These are phyloP conservation scores for Scaptodrosophila lebanonensis DNA, from an alignment of 1,140 invertebrate genomes.

Conservation along the genomic window DNA sequence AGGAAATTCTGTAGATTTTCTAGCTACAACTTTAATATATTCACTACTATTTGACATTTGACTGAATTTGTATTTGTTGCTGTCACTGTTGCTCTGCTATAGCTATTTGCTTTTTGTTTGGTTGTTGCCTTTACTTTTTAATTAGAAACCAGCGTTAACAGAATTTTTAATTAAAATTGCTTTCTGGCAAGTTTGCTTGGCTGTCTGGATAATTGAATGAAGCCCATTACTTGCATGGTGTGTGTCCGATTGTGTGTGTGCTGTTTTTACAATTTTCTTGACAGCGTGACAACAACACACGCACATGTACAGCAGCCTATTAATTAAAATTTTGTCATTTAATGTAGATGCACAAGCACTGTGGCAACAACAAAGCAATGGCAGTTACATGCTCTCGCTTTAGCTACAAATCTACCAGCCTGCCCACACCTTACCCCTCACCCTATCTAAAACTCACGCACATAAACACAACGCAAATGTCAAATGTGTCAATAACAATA, in stretches of 20 bases:
- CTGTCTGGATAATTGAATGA: neutral
- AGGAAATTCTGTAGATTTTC: too few relatives aligned
- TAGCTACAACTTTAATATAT: conserved; percentile 33
- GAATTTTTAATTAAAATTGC: conserved; percentile 73
- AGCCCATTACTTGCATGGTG: conserved; percentile 21
- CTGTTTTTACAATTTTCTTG: conserved; percentile 47
- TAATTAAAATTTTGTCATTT: conserved; percentile 72
- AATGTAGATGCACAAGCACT: conserved; percentile 29
- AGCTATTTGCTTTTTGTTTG: neutral
- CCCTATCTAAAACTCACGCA: neutral
- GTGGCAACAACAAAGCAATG: neutral
- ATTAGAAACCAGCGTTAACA: conserved; percentile 69
- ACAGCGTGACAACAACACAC: conserved; percentile 60
- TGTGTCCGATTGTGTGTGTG: conserved; percentile 25
- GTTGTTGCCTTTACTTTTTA: conserved; percentile 49
- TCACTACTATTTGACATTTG: too few relatives aligned
- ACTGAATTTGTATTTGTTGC: conserved; percentile 18
- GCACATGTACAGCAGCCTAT: conserved; percentile 43
- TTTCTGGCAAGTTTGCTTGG: conserved; percentile 25
- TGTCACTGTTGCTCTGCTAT: conserved; percentile 12
- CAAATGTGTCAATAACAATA: conserved; percentile 70
- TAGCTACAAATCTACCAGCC: too few relatives aligned
- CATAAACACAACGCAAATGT: too few relatives aligned
- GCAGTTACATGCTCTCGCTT: neutral
- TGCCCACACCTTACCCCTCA: too few relatives aligned